Percentiles rank a stretch among this genome's conserved stretches.
phyloP scores from a whole-genome alignment of 2,797 vertebrate species.

The Megalops cyprinoides region DNA sequence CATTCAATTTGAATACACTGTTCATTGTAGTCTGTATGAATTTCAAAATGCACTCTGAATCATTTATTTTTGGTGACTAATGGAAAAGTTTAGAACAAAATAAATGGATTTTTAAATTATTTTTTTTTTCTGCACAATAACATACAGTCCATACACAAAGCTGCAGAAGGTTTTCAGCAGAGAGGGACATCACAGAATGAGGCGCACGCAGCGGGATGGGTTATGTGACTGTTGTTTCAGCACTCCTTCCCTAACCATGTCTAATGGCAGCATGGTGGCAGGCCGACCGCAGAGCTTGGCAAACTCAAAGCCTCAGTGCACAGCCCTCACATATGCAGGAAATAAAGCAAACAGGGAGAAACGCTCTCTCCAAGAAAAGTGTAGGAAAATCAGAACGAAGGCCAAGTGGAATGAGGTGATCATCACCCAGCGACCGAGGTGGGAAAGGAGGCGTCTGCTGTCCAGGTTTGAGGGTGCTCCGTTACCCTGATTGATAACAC shows the following conservation, averaged over 20 bases:
- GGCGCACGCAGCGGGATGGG: slow-evolving; percentile 39
- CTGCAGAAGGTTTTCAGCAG: slow-evolving; percentile 29
- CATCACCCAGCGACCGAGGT: not conserved
- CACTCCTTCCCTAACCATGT: slow-evolving; percentile 51
- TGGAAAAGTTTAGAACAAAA: not conserved
- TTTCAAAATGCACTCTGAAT: not conserved
- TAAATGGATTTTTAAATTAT: too few species aligned
- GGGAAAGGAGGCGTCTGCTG: slow-evolving; percentile 16
- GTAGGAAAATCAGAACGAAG: slow-evolving; percentile 19
- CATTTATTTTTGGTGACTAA: not conserved
- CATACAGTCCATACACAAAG: slow-evolving; percentile 20
- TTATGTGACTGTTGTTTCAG: slow-evolving; percentile 49
- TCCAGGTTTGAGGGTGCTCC: not conserved
- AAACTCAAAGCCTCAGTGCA: slow-evolving; percentile 24
- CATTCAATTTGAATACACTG: not conserved
- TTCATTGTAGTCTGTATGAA: not conserved
- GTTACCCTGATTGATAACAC: not conserved
- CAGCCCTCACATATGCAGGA: not conserved
- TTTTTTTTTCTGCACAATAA: too few species aligned
- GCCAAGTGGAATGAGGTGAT: not conserved
- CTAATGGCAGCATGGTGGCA: slow-evolving; percentile 51
- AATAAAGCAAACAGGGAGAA: too few species aligned
- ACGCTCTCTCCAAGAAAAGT: not conserved
- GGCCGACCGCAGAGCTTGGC: slow-evolving; percentile 51
- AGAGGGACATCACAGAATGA: not conserved